Base-by-base conservation (phyloP, 2,797 vertebrate species). In the Myotis findleyi region DNA sequence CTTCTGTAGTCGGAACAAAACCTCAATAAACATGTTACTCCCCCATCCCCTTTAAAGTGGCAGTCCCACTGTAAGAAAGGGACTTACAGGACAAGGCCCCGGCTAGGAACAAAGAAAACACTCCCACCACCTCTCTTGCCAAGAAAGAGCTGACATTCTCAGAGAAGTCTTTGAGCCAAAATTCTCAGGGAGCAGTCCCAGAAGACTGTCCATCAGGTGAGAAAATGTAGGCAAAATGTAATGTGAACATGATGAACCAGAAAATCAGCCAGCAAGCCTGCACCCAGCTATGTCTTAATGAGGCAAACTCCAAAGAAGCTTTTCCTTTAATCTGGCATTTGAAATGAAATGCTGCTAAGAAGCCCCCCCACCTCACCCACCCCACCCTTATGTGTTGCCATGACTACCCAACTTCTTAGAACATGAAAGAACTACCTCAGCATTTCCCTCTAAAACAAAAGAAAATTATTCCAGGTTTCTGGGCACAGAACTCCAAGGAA, bases 341-440 rank as follows among this genome's bases (percentile, higher is more conserved):
- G 10, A 96, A 97, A 97, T 6, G 89, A 97, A 97, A 96, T 6
- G 89, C 71, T 96, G 95, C 96, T 98, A 97, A 98, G 96, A 97
- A 98, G 96, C 86, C 96, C 81, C 81, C 97, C 96, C 88, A 84
- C 76, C 73, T 59, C 47, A 23, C 17, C 69, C 90, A 59, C 96
- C 96, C 95, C 72, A 89, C 96, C 94, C 93, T 92, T 55, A 87
- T 72, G 87, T 64, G 98, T 98, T 98, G 97, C 98, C 98, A 98
- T 98, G 97, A 96, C 97, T 82, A 98, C 97, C 87, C 89, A 82
- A 95, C 93, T 97, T 98, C 97, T 97, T 85, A 91, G 96, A 94
- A 97, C 97, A 97, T 27, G 84, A 1, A 88, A 87, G 76, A 97
- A 98, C 95, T 86, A 82, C 7, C 95, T 97, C 96, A 96, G 96